Evolutionary conservation across 2,797 vertebrate genomes (phyloP).

Genomic region (Buphagus erythrorhynchus): DNA sequence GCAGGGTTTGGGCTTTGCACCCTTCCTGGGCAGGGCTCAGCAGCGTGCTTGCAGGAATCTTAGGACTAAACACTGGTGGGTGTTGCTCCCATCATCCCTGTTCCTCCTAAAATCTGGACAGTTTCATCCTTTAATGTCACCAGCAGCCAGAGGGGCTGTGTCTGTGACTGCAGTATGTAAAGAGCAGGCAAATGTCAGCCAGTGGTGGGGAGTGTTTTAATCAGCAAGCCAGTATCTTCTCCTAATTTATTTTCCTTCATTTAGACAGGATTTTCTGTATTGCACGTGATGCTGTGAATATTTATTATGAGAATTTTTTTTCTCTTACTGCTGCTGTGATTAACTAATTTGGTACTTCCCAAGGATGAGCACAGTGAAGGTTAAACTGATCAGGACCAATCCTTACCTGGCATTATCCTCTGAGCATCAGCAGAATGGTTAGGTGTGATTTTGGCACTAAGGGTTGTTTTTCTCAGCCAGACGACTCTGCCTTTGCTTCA

Average conservation of each 20-base stretch:
- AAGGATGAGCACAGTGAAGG: not conserved
- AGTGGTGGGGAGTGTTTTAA: not conserved
- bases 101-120: not conserved
- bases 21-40: not conserved
- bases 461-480: not conserved
- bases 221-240: not conserved
- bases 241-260: slow-evolving; percentile 16
- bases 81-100: accelerated
- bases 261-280: not conserved
- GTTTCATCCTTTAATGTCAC: not conserved
- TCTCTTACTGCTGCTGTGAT: not conserved
- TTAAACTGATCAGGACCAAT: not conserved
- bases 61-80: accelerated
- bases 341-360: not conserved
- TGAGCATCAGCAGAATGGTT: not conserved
- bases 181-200: slow-evolving; percentile 22
- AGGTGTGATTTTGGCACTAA: not conserved
- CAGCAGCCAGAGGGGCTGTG: not conserved
- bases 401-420: not conserved
- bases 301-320: not conserved
- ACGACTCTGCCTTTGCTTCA: accelerated
- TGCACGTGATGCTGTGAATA: slow-evolving; percentile 1
- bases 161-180: not conserved
- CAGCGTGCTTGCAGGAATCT: accelerated
- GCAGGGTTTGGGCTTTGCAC: not conserved